A percentile compares a stretch with the other conserved stretches of the same genome.
Evolutionary conservation across 1,140 invertebrate genomes (phyloP).

Genomic region (Chelonus insularis): DNA sequence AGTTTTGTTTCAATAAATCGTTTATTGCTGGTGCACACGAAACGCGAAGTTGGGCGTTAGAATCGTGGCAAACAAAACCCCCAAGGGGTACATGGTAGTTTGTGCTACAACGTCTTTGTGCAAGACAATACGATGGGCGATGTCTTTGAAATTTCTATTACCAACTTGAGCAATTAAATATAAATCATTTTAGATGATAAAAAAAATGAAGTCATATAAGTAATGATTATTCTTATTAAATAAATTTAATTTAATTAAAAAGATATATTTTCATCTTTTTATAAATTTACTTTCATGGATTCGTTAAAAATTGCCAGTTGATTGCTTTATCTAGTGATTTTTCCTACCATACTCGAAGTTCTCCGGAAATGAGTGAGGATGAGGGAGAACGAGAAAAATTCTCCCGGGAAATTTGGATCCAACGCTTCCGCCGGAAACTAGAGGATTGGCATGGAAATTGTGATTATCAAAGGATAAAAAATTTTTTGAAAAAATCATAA

Average conservation of each 20-base stretch:
- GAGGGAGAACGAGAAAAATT: conserved; percentile 17
- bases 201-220: too few relatives aligned
- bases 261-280: too few relatives aligned
- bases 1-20: conserved; percentile 11
- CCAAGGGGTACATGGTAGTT: conserved; percentile 8
- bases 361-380: conserved; percentile 22
- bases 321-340: conserved; percentile 19
- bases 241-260: too few relatives aligned
- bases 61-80: too few relatives aligned
- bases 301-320: conserved; percentile 16
- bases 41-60: too few relatives aligned
- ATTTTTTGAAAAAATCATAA: conserved; percentile 1
- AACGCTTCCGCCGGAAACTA: conserved; percentile 22
- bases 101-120: conserved; percentile 10
- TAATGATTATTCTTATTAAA: too few relatives aligned
- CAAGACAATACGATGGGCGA: background rate
- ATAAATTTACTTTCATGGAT: background rate
- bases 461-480: conserved; percentile 21
- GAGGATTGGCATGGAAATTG: conserved; percentile 30
- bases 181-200: conserved; percentile 8
- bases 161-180: conserved; percentile 17
- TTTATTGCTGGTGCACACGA: too few relatives aligned
- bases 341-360: background rate
- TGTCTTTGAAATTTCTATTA: conserved; percentile 9
- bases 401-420: conserved; percentile 29